These are phyloP conservation scores for Chloroclysta siterata DNA, from an alignment of 2,888 invertebrate genomes.

Conservation along the genomic window DNA sequence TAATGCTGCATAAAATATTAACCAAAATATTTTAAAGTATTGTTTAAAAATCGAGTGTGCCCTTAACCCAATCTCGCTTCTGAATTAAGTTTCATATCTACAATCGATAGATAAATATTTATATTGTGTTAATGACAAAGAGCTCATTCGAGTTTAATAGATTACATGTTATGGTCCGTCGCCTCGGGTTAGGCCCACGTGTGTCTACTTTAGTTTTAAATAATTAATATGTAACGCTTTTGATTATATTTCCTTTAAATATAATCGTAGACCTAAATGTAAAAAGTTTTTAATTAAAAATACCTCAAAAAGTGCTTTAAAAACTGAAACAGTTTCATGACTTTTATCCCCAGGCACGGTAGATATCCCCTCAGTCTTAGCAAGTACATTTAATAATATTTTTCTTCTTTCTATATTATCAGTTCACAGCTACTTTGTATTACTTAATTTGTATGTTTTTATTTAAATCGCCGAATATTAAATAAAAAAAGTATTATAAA, in stretches of 20 bases:
- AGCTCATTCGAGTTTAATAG: constrained; percentile 73
- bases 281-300: no score
- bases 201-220: constrained; percentile 10
- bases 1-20: background rate
- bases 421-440: no score
- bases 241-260: constrained; percentile 8
- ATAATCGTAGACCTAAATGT: no score
- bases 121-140: constrained; percentile 78
- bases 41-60: constrained; percentile 18
- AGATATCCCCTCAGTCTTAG: no score
- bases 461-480: no score
- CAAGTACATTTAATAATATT: no score
- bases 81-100: constrained; percentile 64
- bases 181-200: constrained; percentile 49
- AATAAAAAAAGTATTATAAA: no score
- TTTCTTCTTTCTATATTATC: no score
- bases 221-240: constrained; percentile 33
- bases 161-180: constrained; percentile 57
- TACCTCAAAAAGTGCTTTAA: no score
- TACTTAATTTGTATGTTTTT: no score
- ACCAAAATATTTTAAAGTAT: background rate
- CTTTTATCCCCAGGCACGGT: no score
- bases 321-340: no score
- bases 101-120: constrained; percentile 74
- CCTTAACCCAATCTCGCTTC: constrained; percentile 64